phyloP scores from a whole-genome alignment of 2,888 invertebrate genomes.

The Drosophila meridionalis region DNA sequence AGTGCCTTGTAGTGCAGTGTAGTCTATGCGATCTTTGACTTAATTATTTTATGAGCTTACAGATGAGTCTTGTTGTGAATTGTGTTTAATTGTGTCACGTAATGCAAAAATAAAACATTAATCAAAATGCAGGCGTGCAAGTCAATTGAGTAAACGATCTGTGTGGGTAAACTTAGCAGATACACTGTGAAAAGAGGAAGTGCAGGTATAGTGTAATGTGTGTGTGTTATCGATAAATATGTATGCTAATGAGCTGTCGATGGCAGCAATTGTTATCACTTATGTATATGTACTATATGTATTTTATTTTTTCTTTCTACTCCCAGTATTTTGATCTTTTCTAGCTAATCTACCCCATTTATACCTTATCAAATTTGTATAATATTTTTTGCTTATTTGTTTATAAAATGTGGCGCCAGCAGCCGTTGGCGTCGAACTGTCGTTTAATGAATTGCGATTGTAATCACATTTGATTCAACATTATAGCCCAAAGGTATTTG shows the following conservation, averaged over 20 bases:
- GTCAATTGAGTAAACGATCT: background rate
- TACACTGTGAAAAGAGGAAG: background rate
- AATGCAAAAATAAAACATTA: slow-evolving; percentile 32
- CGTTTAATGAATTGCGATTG: slow-evolving; percentile 42
- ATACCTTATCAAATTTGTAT: background rate
- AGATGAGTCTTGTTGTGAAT: slow-evolving; percentile 52
- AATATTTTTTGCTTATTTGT: slow-evolving; percentile 24
- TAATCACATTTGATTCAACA: slow-evolving; percentile 59
- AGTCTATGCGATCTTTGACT: slow-evolving; percentile 12
- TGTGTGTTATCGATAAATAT: background rate
- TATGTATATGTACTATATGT: background rate
- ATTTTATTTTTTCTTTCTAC: background rate
- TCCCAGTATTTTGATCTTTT: background rate
- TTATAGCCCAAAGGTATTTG: slow-evolving; percentile 33
- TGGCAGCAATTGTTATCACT: background rate
- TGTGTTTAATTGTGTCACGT: slow-evolving; percentile 51
- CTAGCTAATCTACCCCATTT: background rate
- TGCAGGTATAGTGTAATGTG: too few species aligned
- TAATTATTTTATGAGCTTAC: slow-evolving; percentile 46
- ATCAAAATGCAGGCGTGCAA: slow-evolving; percentile 25
- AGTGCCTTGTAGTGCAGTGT: background rate
- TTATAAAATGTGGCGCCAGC: slow-evolving; percentile 58
- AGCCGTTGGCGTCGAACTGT: slow-evolving; percentile 49
- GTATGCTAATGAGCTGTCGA: background rate
- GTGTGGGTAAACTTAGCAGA: background rate